These are phyloP conservation scores for Pocillopora meandrina DNA, from an alignment of 92 coral and sea anemone species.

Conservation along the genomic window DNA sequence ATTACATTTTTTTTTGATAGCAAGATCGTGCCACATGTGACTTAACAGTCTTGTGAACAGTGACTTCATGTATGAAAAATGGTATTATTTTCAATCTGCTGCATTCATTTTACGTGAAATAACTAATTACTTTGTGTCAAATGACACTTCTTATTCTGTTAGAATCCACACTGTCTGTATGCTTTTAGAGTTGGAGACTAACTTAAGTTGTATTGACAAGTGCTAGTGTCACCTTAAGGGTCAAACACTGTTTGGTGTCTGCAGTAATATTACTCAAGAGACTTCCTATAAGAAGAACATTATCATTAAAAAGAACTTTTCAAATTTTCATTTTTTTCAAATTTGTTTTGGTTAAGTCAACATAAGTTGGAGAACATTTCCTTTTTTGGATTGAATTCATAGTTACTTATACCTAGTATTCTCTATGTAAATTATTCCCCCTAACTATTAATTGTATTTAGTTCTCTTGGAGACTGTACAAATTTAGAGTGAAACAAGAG, in stretches of 20 bases:
- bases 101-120: no score
- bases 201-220: no score
- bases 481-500: neutral
- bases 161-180: no score
- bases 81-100: no score
- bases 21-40: no score
- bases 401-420: neutral
- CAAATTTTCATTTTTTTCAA: neutral
- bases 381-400: neutral
- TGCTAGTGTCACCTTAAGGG: no score
- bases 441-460: neutral
- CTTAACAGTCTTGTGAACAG: no score
- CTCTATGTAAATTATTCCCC: neutral
- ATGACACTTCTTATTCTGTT: no score
- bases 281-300: neutral
- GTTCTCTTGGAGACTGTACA: conserved; percentile 15
- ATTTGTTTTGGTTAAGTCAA: neutral
- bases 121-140: no score
- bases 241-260: neutral
- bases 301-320: neutral
- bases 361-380: conserved; percentile 9
- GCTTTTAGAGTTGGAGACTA: no score
- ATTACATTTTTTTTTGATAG: no score
- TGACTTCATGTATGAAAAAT: no score
- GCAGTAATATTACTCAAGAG: neutral